Conservation (phyloP, 2,888 invertebrate species). For the Zaprionus lineosus region DNA sequence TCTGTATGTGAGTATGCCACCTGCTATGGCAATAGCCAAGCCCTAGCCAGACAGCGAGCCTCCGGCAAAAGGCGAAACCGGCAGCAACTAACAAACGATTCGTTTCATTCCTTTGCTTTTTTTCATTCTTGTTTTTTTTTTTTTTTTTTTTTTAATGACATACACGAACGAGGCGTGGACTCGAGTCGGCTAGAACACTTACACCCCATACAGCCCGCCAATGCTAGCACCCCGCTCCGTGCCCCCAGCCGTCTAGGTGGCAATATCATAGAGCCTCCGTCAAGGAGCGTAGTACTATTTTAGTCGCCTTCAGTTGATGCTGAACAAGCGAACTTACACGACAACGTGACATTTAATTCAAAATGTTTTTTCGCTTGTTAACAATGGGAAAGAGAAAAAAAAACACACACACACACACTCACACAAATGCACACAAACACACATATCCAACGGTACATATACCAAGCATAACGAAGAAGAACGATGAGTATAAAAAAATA, state of each 20-base stretch:
- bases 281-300: constrained; percentile 58
- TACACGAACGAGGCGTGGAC: constrained; percentile 48
- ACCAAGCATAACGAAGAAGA: no score
- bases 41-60: constrained; percentile 36
- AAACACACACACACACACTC: no score
- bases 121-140: background rate
- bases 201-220: background rate
- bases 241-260: constrained; percentile 32
- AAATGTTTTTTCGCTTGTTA: constrained; percentile 55
- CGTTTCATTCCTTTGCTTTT: constrained; percentile 5
- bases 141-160: constrained; percentile 58
- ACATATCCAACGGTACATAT: no score
- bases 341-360: constrained; percentile 71
- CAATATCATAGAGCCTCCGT: constrained; percentile 42
- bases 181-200: constrained; percentile 29
- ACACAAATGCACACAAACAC: no score
- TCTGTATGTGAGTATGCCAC: constrained; percentile 22
- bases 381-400: constrained; percentile 2
- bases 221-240: background rate
- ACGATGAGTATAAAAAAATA: no score
- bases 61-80: constrained; percentile 30
- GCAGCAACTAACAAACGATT: constrained; percentile 39
- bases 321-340: constrained; percentile 66
- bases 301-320: constrained; percentile 54
- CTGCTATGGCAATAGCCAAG: constrained; percentile 21